These are phyloP conservation scores for Coregonus sp. DNA, from an alignment of 2,797 vertebrate species.

Conservation along the genomic window DNA sequence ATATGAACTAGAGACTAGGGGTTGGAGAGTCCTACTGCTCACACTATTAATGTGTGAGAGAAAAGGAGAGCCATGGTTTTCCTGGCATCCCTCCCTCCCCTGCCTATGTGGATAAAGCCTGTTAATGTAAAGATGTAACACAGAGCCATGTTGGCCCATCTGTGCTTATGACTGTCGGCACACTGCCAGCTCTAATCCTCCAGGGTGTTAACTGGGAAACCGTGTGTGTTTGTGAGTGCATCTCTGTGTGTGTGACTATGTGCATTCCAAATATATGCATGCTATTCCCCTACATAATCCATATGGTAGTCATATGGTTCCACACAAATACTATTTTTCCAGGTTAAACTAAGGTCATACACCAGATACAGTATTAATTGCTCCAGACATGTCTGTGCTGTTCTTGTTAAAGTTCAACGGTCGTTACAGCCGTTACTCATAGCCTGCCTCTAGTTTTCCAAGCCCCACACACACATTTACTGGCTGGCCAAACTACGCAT, in stretches of 20 bases:
- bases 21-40: too few species aligned
- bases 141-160: conserved; percentile 39
- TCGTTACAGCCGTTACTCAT: background rate
- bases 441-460: background rate
- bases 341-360: background rate
- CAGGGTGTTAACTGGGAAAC: background rate
- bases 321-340: background rate
- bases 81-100: background rate
- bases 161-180: conserved; percentile 42
- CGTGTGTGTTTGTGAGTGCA: background rate
- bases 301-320: too few species aligned
- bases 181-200: conserved; percentile 43
- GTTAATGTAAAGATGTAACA: conserved; percentile 49
- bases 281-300: too few species aligned
- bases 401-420: too few species aligned
- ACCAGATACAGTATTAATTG: background rate
- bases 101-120: conserved; percentile 20
- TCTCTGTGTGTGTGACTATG: background rate
- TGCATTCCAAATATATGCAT: too few species aligned
- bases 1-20: too few species aligned
- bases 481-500: background rate
- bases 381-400: background rate
- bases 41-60: too few species aligned
- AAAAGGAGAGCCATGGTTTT: too few species aligned
- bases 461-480: background rate